Conservation (phyloP, 30 jellyfish, hydroid and myxozoan genomes). For the Mastigias papua region DNA sequence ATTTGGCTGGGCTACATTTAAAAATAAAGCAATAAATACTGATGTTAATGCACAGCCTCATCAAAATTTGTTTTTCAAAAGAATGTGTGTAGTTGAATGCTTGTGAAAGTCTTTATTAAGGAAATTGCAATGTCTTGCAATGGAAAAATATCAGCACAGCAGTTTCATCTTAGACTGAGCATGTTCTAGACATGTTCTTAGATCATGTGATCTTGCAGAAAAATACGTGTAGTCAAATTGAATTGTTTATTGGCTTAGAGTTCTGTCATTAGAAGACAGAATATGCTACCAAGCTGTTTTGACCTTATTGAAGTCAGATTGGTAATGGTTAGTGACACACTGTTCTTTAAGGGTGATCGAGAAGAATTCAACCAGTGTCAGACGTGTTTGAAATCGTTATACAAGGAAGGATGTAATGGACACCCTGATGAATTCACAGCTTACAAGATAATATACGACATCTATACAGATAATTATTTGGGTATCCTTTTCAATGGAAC, state of each 20-base stretch:
- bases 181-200: no score
- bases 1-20: no score
- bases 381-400: slow-evolving; percentile 85
- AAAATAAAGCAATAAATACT: no score
- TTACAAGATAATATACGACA: slow-evolving; percentile 92
- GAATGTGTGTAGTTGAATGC: no score
- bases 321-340: background rate
- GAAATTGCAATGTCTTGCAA: no score
- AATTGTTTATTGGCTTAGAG: background rate
- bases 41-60: no score
- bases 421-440: slow-evolving; percentile 97
- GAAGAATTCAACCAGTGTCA: slow-evolving; percentile 99
- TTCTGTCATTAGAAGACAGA: background rate
- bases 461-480: slow-evolving; percentile 90
- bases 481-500: slow-evolving; percentile 80
- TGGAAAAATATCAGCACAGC: no score
- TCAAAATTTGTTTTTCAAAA: no score
- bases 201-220: no score
- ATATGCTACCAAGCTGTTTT: background rate
- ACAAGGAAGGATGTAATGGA: slow-evolving; percentile 90
- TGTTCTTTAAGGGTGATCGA: slow-evolving; percentile 89
- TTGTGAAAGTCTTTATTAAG: no score
- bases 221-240: no score
- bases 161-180: no score
- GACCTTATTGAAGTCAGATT: background rate